Base-by-base conservation (phyloP, 2,797 vertebrate species). In the Neopelma chrysocephalum region DNA sequence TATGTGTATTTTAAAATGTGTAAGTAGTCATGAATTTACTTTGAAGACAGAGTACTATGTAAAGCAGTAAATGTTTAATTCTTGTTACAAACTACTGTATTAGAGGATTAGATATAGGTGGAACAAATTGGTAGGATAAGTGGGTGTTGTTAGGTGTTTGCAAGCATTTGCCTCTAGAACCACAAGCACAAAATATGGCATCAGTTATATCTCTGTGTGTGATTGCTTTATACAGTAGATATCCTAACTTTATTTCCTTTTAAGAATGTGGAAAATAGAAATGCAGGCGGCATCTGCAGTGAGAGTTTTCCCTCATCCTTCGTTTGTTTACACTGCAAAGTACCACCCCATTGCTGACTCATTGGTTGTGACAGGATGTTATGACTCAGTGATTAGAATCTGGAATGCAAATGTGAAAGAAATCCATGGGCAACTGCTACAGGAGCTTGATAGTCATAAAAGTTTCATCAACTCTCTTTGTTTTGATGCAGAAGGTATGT, bases 281-380 rank as follows among this genome's bases (percentile, higher is more conserved):
- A 96, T 86, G 57, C 98, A 98, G 51, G 96, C 94, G 19, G 96
- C 96, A 23, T 97, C 98, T 17, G 98, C 99, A 51, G 98, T 98
- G 92, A 99, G 98, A 97, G 98, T 99, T 93, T 99, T 99, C 68
- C 99, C 99, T 81, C 99, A 99, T 93, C 99, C 99, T 29, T 99
- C 98, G 15, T 99, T 99, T 93, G 98, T 99, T 69, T 99, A 99
- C 95, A 98, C 98, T 38, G 98, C 99, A 29, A 99, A 98, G 96
- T 99, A 98, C 96, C 99, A 99, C 89, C 99, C 99, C 27, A 36
- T 96, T 45, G 97, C 97, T 42, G 98, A 98, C 89, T 98, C 95
- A 20, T 94, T 99, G 84, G 98, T 99, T n/a, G 98, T 99, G 87
- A 99, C 99, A 1, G 99, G 99, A 40, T 99, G 99, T 92, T 99